Conservation (phyloP, 2,888 invertebrate species). For the Sesamia inferens region DNA sequence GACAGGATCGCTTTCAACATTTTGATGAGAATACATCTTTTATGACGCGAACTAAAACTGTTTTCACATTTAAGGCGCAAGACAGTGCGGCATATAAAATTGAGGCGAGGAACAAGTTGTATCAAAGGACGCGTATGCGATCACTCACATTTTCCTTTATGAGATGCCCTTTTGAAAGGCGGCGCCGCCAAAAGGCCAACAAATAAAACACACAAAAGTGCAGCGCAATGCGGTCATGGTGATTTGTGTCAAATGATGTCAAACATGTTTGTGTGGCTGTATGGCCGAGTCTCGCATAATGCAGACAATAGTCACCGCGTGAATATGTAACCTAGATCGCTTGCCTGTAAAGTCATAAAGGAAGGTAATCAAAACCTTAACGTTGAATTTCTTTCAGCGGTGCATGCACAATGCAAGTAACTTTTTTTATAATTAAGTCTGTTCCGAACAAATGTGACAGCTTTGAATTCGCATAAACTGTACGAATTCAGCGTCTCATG, state of each 20-base stretch:
- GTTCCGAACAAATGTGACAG: slow-evolving; percentile 51
- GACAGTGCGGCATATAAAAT: slow-evolving; percentile 47
- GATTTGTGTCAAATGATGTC: slow-evolving; percentile 61
- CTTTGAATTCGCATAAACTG: slow-evolving; percentile 52
- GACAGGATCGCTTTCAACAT: slow-evolving; percentile 66
- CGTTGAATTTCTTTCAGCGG: slow-evolving; percentile 9
- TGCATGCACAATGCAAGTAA: slow-evolving; percentile 22
- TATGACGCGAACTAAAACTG: slow-evolving; percentile 61
- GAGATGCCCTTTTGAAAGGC: slow-evolving; percentile 54
- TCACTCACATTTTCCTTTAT: slow-evolving; percentile 61
- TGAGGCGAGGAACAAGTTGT: slow-evolving; percentile 34
- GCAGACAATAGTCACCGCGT: slow-evolving; percentile 21
- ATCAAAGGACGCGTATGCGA: slow-evolving; percentile 50
- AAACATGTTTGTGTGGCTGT: slow-evolving; percentile 46
- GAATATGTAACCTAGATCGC: slow-evolving; percentile 37
- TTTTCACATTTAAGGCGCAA: slow-evolving; percentile 53
- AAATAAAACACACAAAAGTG: slow-evolving; percentile 59
- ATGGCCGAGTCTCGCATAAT: slow-evolving; percentile 30
- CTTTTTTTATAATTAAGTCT: slow-evolving; percentile 40
- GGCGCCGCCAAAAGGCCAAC: slow-evolving; percentile 53
- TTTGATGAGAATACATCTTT: slow-evolving; percentile 64
- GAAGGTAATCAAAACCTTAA: slow-evolving; percentile 10
- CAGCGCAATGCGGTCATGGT: slow-evolving; percentile 55
- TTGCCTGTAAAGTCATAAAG: slow-evolving; percentile 7
- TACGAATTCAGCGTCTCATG: slow-evolving; percentile 47